Evolutionary conservation across 2,888 invertebrate genomes (phyloP), one percentile per base, ranked within the genome.

Genomic region (Nymphalis urticae): DNA sequence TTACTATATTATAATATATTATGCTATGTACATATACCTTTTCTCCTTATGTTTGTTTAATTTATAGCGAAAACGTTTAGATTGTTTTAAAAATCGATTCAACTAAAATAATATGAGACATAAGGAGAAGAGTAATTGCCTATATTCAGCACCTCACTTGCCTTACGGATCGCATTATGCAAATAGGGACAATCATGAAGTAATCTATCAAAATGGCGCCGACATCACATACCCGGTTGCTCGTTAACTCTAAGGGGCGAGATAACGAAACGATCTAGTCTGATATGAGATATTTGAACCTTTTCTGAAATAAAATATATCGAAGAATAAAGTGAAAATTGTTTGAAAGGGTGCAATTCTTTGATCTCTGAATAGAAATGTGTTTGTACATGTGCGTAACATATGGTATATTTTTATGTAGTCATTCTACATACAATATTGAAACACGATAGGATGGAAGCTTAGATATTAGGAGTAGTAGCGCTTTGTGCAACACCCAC

Each of bases 141-240:
- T 48, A 61, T 66, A 62, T 70, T 65, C 60, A 70, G 67, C 66
- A 64, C 66, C 66, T 59, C 59, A 58, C 62, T 62, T 67, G 63
- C 69, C 66, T 73, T 71, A 75, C 66, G 70, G 72, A 75, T 72
- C 63, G 70, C 74, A 75, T 73, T 75, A 77, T 76, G 75, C 71
- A 77, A 77, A 77, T 76, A 68, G 62, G 66, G 66, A 71, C 71
- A 73, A 69, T 72, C 73, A 76, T 64, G 72, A 62, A 72, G 73
- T 73, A 73, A 72, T 73, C 74, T 73, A 72, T 72, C 72, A 73
- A 69, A 70, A 54, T 66, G 69, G 48, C 64, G 72, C 64, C 68
- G 63, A 56, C 71, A 62, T 71, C 65, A 62, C 62, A 67, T 63
- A 71, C 67, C 65, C 70, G 63, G 66, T 56, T 53, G 60, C 72